Evolutionary conservation across 2,888 invertebrate genomes (phyloP).

Genomic region (Xanthorhoe spadicearia): DNA sequence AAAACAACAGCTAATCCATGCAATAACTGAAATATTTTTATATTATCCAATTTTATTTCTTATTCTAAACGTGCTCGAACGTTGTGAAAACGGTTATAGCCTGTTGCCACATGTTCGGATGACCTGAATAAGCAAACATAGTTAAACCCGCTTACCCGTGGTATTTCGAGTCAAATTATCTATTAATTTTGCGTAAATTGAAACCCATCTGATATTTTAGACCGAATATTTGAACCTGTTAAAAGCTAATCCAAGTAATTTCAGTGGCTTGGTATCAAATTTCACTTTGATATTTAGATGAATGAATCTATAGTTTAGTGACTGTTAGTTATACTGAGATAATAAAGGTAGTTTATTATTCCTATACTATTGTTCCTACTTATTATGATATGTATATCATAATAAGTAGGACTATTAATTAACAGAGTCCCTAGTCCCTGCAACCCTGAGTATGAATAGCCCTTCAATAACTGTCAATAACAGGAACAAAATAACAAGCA

Average conservation of each 20-base stretch:
- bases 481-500: conserved; percentile 7
- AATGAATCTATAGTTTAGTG: too few species aligned
- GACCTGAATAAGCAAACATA: conserved; percentile 17
- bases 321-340: too few species aligned
- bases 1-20: too few species aligned
- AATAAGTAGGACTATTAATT: too few species aligned
- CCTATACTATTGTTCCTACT: too few species aligned
- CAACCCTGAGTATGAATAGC: too few species aligned
- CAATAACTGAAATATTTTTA: too few species aligned
- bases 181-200: conserved; percentile 19
- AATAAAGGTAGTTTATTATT: too few species aligned
- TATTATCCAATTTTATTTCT: neutral
- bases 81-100: neutral
- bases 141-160: conserved; percentile 15
- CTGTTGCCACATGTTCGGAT: neutral
- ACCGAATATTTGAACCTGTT: neutral
- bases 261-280: neutral
- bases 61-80: neutral
- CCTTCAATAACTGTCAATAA: neutral
- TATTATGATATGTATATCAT: too few species aligned
- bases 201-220: conserved; percentile 15
- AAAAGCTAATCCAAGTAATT: neutral
- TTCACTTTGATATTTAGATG: neutral
- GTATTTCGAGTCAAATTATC: conserved; percentile 18
- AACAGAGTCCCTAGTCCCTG: too few species aligned